Conservation (phyloP, 2,113 vertebrate species). For the Heterochromis multidens region DNA sequence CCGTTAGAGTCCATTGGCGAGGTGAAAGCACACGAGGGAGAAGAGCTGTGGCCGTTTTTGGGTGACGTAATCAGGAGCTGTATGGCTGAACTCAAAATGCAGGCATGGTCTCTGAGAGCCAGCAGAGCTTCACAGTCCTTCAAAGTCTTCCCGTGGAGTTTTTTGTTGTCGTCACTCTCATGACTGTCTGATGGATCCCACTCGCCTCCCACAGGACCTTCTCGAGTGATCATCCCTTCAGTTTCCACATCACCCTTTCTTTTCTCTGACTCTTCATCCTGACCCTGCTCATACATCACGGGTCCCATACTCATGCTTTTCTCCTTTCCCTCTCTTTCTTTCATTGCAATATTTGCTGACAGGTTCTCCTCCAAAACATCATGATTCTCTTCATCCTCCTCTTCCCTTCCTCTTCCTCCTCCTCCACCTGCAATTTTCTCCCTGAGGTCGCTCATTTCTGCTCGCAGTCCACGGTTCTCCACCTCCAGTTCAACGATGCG, state of each 20-base stretch:
- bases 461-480: slow-evolving; percentile 91
- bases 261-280: slow-evolving; percentile 67
- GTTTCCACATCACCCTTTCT: slow-evolving; percentile 61
- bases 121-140: slow-evolving; percentile 81
- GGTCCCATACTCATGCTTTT: slow-evolving; percentile 37
- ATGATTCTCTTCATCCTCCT: slow-evolving; percentile 32
- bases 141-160: slow-evolving; percentile 52
- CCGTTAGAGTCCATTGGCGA: slow-evolving; percentile 55
- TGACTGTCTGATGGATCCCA: slow-evolving; percentile 57
- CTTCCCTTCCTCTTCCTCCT: slow-evolving; percentile 39
- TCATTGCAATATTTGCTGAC: not conserved
- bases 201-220: slow-evolving; percentile 67
- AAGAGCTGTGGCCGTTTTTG: slow-evolving; percentile 37
- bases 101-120: slow-evolving; percentile 84
- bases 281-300: slow-evolving; percentile 75
- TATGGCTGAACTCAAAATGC: slow-evolving; percentile 84
- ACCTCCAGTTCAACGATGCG: slow-evolving; percentile 95
- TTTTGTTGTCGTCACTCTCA: slow-evolving; percentile 42
- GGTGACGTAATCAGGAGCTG: slow-evolving; percentile 81
- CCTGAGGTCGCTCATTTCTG: slow-evolving; percentile 89
- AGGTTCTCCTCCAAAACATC: slow-evolving; percentile 50
- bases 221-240: slow-evolving; percentile 66
- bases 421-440: slow-evolving; percentile 76
- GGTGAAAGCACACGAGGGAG: not conserved
- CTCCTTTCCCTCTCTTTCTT: not conserved